Evolutionary conservation across 2,888 invertebrate genomes (phyloP).

Genomic region (Drosophila buzzatii): DNA sequence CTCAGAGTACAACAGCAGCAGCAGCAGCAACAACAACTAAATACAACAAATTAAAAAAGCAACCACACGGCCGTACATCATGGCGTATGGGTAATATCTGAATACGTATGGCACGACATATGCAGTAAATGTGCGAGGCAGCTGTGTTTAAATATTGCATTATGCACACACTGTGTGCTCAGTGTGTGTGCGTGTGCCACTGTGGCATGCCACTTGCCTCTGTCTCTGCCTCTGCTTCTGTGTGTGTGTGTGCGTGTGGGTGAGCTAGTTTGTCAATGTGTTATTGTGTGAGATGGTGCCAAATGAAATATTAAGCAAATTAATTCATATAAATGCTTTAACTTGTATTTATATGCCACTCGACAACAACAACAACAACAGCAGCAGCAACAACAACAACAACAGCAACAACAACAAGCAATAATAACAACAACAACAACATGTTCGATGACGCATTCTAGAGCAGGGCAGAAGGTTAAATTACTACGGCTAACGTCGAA

Average conservation of each 20-base stretch:
- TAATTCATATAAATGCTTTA: conserved; percentile 52
- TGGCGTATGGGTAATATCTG: conserved; percentile 65
- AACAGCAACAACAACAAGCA: conserved; percentile 6
- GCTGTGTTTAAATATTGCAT: conserved; percentile 47
- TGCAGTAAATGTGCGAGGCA: conserved; percentile 60
- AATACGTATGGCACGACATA: conserved; percentile 55
- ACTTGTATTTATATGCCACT: conserved; percentile 36
- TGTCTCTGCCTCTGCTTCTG: not conserved
- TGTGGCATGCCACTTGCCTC: conserved; percentile 30
- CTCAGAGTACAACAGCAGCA: not conserved
- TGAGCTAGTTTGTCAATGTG: conserved; percentile 26
- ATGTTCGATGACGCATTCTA: conserved; percentile 83
- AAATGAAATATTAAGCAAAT: conserved; percentile 69
- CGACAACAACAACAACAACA: conserved; percentile 20
- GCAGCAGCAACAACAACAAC: conserved; percentile 15
- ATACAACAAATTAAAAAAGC: not conserved
- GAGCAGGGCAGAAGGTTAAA: conserved; percentile 83
- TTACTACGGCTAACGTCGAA: conserved; percentile 66
- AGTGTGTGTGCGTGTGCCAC: conserved; percentile 16
- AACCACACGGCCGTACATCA: conserved; percentile 57
- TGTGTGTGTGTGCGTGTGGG: conserved; percentile 24
- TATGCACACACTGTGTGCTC: conserved; percentile 20
- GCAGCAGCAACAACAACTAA: not conserved
- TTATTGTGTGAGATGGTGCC: conserved; percentile 43
- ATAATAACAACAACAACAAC: conserved; percentile 32